Evolutionary conservation across 1,140 invertebrate species (phyloP), one percentile per base, ranked within the genome.

Genomic region (Adelges cooleyi): DNA sequence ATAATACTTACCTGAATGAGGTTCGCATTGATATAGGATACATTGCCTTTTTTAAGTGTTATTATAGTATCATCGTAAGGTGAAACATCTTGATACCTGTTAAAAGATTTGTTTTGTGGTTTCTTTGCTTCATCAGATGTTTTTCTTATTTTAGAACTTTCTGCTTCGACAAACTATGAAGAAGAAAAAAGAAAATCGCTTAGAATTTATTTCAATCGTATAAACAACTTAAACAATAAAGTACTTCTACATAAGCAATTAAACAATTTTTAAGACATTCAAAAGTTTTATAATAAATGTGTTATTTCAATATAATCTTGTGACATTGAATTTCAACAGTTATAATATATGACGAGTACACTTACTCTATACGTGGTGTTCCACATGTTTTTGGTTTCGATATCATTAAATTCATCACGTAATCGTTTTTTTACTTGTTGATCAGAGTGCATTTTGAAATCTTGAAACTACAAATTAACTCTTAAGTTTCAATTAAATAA

Each of bases 21-120:
- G 77, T 92, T 95, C 36, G 92, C 92, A 80, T 98, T 98, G 70
- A 98, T 96, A 72, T 98, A 98, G 75, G 92, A 86, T 53, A 80
- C 82, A 38, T 81, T 76, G 66, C 84, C 84, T 71, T 83, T 81
- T 68, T 82, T 77, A 3, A 98, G 77, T 51, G 89, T 78, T 62
- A 98, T 86, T 68, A 94, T 81, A 73, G 86, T 90, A 74, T 96
- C 92, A 78, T 98, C 91, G 74, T 89, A 98, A 27, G 95, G 94
- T 72, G 86, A 90, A 1, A 98, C 94, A 84, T 98, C 94, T 74
- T 91, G 80, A 74, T 97, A 98, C 69, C 95, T 81, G 78, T 95
- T 95, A 68, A 92, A 75, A 67, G 77, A 79, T 74, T 84, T 86
- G 73, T 94, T 95, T 72, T 86, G 80, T 48, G 82, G 79, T 73